Evolutionary conservation across 2,797 vertebrate species (phyloP).

Genomic region (Dicrostonyx torquatus): DNA sequence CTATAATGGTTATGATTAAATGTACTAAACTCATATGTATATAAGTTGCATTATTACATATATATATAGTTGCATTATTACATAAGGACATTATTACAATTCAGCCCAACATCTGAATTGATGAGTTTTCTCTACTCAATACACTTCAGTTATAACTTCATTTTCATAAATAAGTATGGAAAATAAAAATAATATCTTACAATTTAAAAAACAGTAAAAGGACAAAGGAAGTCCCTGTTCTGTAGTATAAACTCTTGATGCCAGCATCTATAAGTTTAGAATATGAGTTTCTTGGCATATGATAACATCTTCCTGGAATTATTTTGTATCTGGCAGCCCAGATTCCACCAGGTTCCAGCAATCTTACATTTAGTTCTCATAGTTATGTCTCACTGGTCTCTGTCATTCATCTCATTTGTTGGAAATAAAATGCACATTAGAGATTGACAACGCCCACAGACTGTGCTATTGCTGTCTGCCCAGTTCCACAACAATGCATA

Average conservation of each 20-base stretch:
- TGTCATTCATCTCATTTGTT: not conserved
- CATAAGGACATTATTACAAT: too few species aligned
- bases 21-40: too few species aligned
- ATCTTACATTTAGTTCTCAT: not conserved
- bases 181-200: not conserved
- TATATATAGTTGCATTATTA: too few species aligned
- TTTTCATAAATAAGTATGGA: not conserved
- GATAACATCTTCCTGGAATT: not conserved
- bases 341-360: not conserved
- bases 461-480: not conserved
- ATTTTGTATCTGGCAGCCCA: not conserved
- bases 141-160: not conserved
- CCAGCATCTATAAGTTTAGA: not conserved
- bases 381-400: not conserved
- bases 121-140: not conserved
- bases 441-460: not conserved
- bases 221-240: not conserved
- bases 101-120: not conserved
- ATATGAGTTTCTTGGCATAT: not conserved
- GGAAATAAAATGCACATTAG: not conserved
- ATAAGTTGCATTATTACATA: too few species aligned
- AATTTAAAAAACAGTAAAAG: not conserved
- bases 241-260: not conserved
- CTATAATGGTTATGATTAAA: too few species aligned
- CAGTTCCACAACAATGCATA: not conserved